Evolutionary conservation across 2,797 vertebrate species (phyloP).

Genomic region (Todus mexicanus): DNA sequence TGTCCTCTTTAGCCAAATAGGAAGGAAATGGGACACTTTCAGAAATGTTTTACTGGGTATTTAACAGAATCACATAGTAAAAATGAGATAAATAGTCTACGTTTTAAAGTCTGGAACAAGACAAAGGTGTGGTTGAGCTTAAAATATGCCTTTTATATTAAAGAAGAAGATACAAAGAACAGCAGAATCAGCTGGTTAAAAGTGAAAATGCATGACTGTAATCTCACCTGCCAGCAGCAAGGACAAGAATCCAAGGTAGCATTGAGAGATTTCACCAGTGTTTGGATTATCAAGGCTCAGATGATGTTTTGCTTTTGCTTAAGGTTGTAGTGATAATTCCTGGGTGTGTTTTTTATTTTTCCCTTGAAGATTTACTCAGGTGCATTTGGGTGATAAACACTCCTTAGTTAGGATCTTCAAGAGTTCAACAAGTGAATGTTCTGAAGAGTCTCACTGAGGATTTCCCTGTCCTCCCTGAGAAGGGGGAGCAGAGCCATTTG

Average conservation of each 20-base stretch:
- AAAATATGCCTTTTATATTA: neutral
- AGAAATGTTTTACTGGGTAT: slow-evolving; percentile 42
- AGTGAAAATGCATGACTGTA: neutral
- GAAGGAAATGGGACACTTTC: slow-evolving; percentile 49
- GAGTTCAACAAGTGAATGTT: neutral
- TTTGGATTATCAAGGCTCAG: neutral
- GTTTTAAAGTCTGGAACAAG: neutral
- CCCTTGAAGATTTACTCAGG: neutral
- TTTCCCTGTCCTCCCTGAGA: neutral
- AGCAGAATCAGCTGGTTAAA: neutral
- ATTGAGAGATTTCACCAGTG: neutral
- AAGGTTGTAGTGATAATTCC: neutral
- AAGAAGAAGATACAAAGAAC: neutral
- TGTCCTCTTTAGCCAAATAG: slow-evolving; percentile 44
- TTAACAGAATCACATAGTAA: neutral
- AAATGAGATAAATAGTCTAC: neutral
- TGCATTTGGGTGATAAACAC: neutral
- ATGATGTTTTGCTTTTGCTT: neutral
- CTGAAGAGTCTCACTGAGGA: neutral
- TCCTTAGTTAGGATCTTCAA: neutral
- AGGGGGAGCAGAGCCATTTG: neutral
- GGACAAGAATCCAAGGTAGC: neutral
- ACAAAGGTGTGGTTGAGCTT: neutral
- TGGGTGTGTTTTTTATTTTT: neutral
- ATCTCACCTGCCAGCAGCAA: neutral